These are phyloP conservation scores for Eclectus roratus DNA, from an alignment of 2,113 vertebrate genomes.

Conservation along the genomic window DNA sequence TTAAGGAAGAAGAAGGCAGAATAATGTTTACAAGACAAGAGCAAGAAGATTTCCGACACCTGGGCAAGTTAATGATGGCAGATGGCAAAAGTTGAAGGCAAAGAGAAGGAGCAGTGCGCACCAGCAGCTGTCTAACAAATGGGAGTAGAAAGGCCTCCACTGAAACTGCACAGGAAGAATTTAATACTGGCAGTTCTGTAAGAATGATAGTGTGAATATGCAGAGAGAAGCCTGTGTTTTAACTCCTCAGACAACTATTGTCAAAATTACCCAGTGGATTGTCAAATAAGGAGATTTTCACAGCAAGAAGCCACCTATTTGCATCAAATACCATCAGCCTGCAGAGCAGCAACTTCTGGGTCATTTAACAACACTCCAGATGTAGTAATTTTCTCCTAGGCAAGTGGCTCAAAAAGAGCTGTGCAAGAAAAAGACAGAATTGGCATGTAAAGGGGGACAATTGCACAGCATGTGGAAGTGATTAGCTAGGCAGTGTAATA, in stretches of 20 bases:
- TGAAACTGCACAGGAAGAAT: neutral
- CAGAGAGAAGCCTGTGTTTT: slow-evolving; percentile 3
- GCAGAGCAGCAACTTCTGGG: slow-evolving; percentile 58
- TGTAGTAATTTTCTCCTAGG: slow-evolving; percentile 45
- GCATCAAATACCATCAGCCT: slow-evolving; percentile 48
- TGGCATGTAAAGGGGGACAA: neutral
- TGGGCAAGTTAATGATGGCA: slow-evolving; percentile 48
- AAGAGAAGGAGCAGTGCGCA: neutral
- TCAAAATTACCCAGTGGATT: neutral
- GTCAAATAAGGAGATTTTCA: slow-evolving; percentile 35
- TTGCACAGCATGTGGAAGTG: slow-evolving; percentile 20
- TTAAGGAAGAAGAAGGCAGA: neutral
- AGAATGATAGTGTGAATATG: neutral
- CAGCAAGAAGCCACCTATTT: slow-evolving; percentile 54
- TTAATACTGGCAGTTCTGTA: neutral
- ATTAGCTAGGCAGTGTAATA: slow-evolving; percentile 19
- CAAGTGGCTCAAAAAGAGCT: slow-evolving; percentile 34
- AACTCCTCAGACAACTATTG: neutral
- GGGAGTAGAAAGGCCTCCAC: neutral
- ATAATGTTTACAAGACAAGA: slow-evolving; percentile 42
- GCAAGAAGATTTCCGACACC: slow-evolving; percentile 40
- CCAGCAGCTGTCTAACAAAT: slow-evolving; percentile 36
- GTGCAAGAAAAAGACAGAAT: slow-evolving; percentile 2
- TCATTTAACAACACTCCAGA: slow-evolving; percentile 62
- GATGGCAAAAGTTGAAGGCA: slow-evolving; percentile 51